These are phyloP conservation scores for Tragelaphus imberbis DNA, from an alignment of 2,113 vertebrate genomes.

Conservation along the genomic window DNA sequence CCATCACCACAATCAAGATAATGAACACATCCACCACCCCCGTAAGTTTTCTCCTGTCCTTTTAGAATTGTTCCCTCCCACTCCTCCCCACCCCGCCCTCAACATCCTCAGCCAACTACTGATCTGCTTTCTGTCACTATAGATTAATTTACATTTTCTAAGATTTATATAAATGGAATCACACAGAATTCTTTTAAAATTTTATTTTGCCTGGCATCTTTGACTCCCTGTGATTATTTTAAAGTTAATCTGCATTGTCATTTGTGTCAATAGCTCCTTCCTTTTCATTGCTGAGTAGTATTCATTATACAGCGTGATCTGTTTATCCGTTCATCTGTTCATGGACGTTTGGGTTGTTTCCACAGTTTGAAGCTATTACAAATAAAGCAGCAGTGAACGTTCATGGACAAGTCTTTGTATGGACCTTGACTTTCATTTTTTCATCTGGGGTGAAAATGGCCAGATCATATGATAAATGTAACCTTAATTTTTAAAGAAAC, in stretches of 20 bases:
- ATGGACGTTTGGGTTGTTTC: neutral
- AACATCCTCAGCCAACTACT: neutral
- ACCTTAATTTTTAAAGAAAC: conserved; percentile 4
- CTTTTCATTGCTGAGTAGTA: neutral
- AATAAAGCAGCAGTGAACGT: neutral
- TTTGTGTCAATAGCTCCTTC: neutral
- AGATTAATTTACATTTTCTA: neutral
- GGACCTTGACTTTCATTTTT: neutral
- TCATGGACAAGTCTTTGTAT: neutral
- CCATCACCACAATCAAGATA: neutral
- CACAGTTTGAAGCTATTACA: neutral
- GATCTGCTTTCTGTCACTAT: neutral
- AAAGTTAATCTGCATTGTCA: neutral
- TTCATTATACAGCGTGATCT: neutral
- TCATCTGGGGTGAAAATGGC: neutral
- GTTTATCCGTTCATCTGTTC: neutral
- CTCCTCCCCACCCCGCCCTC: too few species aligned
- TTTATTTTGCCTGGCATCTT: neutral
- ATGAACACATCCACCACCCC: neutral
- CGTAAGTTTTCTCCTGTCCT: neutral
- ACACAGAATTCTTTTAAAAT: neutral
- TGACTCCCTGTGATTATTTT: neutral
- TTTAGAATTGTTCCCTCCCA: neutral
- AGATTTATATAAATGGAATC: neutral
- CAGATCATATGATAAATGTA: neutral